phyloP scores from a whole-genome alignment of 2,888 invertebrate species.

The Acleris sparsana region DNA sequence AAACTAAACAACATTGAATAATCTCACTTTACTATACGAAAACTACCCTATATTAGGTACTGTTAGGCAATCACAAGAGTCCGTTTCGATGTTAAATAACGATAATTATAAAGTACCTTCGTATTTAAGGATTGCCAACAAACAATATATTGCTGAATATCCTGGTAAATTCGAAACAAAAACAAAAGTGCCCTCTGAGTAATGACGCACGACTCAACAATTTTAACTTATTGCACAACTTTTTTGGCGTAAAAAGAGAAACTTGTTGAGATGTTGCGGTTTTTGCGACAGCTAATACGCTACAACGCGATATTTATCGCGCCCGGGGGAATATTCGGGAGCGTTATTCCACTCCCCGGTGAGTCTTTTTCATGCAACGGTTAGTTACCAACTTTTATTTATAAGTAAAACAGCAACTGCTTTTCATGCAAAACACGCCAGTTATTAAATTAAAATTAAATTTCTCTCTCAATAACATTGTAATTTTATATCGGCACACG shows the following conservation, averaged over 20 bases:
- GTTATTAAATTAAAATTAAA: slow-evolving; percentile 9
- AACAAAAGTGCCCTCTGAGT: neutral
- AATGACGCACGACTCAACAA: slow-evolving; percentile 20
- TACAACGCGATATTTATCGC: slow-evolving; percentile 63
- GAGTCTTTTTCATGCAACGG: slow-evolving; percentile 56
- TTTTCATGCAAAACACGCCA: slow-evolving; percentile 34
- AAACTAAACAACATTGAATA: too few species aligned
- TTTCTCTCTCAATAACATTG: too few species aligned
- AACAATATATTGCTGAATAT: neutral
- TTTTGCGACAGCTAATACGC: slow-evolving; percentile 58
- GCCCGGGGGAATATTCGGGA: slow-evolving; percentile 61
- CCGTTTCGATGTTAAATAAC: too few species aligned
- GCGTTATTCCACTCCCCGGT: slow-evolving; percentile 60
- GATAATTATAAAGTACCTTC: too few species aligned
- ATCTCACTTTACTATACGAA: too few species aligned
- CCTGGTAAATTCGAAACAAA: neutral
- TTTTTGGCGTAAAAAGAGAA: slow-evolving; percentile 38
- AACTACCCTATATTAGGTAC: too few species aligned
- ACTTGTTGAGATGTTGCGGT: slow-evolving; percentile 47
- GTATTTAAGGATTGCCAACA: neutral
- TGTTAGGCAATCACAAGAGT: too few species aligned
- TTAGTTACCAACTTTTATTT: slow-evolving; percentile 55
- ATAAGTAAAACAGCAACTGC: slow-evolving; percentile 48
- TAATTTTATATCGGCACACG: too few species aligned
- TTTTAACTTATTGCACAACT: slow-evolving; percentile 34